Conservation (phyloP, 2,113 vertebrate genomes). For the Telmatochromis bifrenatus region DNA sequence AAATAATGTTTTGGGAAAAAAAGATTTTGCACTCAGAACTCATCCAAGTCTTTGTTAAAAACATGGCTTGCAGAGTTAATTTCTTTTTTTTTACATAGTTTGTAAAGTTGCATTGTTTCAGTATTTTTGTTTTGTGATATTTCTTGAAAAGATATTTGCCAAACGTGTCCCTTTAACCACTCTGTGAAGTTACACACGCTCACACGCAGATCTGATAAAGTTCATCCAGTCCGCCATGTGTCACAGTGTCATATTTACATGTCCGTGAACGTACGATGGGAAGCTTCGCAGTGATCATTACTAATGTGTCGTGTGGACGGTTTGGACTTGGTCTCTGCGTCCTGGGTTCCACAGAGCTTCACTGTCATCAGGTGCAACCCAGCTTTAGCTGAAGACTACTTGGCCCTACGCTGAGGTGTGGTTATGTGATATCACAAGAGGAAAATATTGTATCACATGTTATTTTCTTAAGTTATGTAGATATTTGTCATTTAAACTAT, state of each 20-base stretch:
- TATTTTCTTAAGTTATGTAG: constrained; percentile 81
- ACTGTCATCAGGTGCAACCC: neutral
- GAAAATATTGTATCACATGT: constrained; percentile 20
- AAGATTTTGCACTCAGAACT: constrained; percentile 62
- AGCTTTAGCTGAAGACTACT: neutral
- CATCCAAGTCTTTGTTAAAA: constrained; percentile 57
- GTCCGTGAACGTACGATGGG: neutral
- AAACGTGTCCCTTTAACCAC: constrained; percentile 48
- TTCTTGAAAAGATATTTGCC: constrained; percentile 7
- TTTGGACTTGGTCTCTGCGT: constrained; percentile 40
- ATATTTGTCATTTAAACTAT: constrained; percentile 73
- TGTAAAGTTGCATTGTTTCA: constrained; percentile 46
- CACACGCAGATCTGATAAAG: neutral
- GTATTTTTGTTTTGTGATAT: constrained; percentile 27
- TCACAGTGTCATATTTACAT: neutral
- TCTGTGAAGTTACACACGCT: neutral
- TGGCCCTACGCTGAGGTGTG: constrained; percentile 14
- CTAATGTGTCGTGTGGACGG: neutral
- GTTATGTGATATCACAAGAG: constrained; percentile 19
- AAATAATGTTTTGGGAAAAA: neutral
- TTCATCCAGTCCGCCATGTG: neutral
- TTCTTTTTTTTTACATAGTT: neutral
- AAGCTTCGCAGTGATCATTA: neutral
- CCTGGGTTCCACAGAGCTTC: neutral
- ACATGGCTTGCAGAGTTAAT: constrained; percentile 55